Percentiles rank a stretch among this genome's conserved stretches.
Evolutionary conservation across 2,113 vertebrate genomes (phyloP).

Genomic region (Heterochromis multidens): DNA sequence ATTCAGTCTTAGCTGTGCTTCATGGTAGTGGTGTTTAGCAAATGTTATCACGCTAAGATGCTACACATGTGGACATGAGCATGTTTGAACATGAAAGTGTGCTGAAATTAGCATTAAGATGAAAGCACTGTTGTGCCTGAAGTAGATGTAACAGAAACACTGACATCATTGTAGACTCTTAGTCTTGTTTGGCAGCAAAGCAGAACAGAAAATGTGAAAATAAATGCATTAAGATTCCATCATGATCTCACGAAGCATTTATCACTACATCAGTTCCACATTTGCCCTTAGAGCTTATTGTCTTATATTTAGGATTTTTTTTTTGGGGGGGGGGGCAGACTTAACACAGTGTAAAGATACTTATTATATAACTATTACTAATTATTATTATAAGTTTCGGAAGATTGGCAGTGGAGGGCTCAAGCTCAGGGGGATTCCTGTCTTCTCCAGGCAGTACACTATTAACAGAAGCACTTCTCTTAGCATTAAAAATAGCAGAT

Average conservation of each 20-base stretch:
- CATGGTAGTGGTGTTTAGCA: too few relatives aligned
- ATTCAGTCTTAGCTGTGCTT: too few relatives aligned
- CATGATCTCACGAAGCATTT: too few relatives aligned
- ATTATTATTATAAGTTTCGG: too few relatives aligned
- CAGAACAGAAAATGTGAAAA: neutral
- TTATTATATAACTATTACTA: too few relatives aligned
- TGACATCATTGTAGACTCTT: neutral
- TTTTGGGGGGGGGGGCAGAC: too few relatives aligned
- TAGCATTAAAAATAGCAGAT: constrained; percentile 68
- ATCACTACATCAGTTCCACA: too few relatives aligned
- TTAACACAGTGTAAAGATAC: neutral
- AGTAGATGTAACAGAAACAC: neutral
- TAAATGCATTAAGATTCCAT: neutral
- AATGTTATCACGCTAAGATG: too few relatives aligned
- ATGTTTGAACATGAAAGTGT: neutral
- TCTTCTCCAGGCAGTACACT: constrained; percentile 51
- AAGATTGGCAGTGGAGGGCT: constrained; percentile 8
- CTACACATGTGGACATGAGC: too few relatives aligned
- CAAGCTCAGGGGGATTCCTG: constrained; percentile 38
- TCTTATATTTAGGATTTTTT: neutral
- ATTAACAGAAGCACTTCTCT: constrained; percentile 60
- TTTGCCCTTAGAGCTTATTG: neutral
- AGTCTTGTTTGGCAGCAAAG: neutral
- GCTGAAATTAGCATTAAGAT: neutral
- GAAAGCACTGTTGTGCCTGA: neutral